Percentiles rank a stretch among this genome's conserved stretches.
Evolutionary conservation across 2,113 vertebrate species (phyloP).

Genomic region (Tetraodon nigroviridis): DNA sequence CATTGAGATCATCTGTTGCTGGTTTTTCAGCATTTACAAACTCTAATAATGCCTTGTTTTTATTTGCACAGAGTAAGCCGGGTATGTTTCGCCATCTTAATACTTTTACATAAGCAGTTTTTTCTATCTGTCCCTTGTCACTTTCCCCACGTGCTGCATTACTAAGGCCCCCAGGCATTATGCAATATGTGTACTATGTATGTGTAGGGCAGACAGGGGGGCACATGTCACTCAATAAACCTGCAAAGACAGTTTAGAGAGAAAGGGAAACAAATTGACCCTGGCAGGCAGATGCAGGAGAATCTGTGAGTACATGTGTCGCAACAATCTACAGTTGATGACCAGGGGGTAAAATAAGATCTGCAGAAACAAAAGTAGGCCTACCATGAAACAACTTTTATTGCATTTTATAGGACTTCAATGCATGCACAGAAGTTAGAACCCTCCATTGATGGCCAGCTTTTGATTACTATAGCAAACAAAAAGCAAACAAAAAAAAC

Average conservation of each 20-base stretch:
- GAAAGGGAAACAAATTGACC: not conserved
- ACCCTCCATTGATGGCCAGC: too few species aligned
- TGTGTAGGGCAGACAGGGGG: constrained; percentile 53
- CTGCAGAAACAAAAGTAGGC: not conserved
- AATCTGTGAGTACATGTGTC: constrained; percentile 4
- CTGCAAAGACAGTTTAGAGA: constrained; percentile 27
- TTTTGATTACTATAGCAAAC: too few species aligned
- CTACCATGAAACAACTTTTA: too few species aligned
- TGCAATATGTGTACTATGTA: constrained; percentile 51
- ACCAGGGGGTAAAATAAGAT: not conserved
- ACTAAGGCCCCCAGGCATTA: constrained; percentile 39
- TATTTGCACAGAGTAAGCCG: constrained; percentile 9
- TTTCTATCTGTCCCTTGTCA: constrained; percentile 40
- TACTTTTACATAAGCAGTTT: constrained; percentile 64
- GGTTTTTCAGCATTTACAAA: constrained; percentile 31
- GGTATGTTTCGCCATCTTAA: constrained; percentile 43
- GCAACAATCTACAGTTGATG: constrained; percentile 6
- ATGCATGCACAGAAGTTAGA: too few species aligned
- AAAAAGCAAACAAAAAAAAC: too few species aligned
- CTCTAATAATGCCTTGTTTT: not conserved
- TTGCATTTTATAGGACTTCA: too few species aligned
- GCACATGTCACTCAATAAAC: constrained; percentile 59
- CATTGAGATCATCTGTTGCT: constrained; percentile 15
- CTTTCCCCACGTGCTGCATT: constrained; percentile 22
- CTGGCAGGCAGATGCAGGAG: not conserved